phyloP scores from a whole-genome alignment of 2,888 invertebrate species.

The Nezara viridula region DNA sequence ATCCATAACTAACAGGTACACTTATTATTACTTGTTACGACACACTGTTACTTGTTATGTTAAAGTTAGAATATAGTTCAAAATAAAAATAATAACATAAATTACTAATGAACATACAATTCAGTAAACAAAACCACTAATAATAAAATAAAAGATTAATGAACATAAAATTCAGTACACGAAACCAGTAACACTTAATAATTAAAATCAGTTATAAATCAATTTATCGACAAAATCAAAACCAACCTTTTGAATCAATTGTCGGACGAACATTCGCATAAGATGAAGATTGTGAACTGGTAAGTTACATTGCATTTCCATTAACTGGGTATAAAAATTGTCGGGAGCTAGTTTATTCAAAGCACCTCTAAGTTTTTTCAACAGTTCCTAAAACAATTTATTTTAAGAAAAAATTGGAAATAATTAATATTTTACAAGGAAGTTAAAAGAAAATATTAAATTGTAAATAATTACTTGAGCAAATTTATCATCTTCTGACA shows the following conservation, averaged over 20 bases:
- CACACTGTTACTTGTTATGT: no score
- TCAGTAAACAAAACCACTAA: background rate
- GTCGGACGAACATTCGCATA: conserved; percentile 61
- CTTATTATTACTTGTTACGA: no score
- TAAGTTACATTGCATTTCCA: conserved; percentile 62
- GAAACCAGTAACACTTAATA: no score
- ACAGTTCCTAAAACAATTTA: conserved; percentile 51
- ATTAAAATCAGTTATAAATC: no score
- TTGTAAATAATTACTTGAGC: conserved; percentile 59
- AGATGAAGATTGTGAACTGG: conserved; percentile 60
- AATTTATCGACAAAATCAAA: no score
- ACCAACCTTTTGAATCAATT: conserved; percentile 61
- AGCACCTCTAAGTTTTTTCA: conserved; percentile 62
- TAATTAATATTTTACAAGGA: background rate
- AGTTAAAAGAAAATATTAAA: background rate
- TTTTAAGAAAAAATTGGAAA: background rate
- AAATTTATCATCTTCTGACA: conserved; percentile 62
- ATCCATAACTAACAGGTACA: no score
- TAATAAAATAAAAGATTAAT: background rate
- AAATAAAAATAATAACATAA: background rate
- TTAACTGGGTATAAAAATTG: conserved; percentile 62
- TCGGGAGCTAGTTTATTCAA: conserved; percentile 63
- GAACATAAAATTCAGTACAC: no score
- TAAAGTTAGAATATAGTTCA: no score
- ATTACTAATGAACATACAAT: background rate